Base-by-base conservation (phyloP, 2,113 vertebrate genomes). In the Osmerus mordax region DNA sequence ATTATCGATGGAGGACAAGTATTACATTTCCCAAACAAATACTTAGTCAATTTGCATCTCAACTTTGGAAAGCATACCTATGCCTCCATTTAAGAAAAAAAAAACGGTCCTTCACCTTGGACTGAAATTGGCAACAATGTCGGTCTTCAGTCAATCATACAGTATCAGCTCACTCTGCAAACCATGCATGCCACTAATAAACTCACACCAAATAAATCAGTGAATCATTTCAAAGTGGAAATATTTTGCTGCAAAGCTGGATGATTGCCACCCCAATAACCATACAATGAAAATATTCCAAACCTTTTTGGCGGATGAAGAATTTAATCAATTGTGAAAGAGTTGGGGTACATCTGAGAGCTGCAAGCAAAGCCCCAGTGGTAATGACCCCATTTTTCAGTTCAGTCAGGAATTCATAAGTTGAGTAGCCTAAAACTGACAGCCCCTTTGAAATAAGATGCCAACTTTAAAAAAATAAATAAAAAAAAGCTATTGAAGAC, bases 21-120 rank as follows among this genome's bases (percentile, higher is more conserved):
- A 59, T 60, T 60, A n/a, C 19, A 58, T 56, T 65, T 75, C 67
- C 55, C 36, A 69, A 19, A 54, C n/a, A 72, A 66, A 28, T n/a
- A 53, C 64, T 69, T 5, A 41, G 70, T 53, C 23, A 59, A 52
- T 63, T 61, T 65, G 3, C 64, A 0, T 61, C 2, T 32, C 47
- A 15, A 19, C 8, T 13, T 62, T 21, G 58, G 32, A 65, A 47
- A 47, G 9, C 41, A 47, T 12, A 47, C 2, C 41, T 65, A 15
- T 74, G 70, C 52, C 60, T n/a, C 51, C 23, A 28, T 74, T 74
- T 36, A 58, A 51, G 21, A 14, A 9, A 36, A 60, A 52, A 71
- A 61, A 4, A 41, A 19, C 25, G 16, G 12, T 62, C 25, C 21
- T 14, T 60, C 58, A 60, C 58, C 58, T 60, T 60, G 58, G 58